Evolutionary conservation across 1,140 invertebrate genomes (phyloP), one percentile per base, ranked within the genome.

Genomic region (Spodoptera litura): DNA sequence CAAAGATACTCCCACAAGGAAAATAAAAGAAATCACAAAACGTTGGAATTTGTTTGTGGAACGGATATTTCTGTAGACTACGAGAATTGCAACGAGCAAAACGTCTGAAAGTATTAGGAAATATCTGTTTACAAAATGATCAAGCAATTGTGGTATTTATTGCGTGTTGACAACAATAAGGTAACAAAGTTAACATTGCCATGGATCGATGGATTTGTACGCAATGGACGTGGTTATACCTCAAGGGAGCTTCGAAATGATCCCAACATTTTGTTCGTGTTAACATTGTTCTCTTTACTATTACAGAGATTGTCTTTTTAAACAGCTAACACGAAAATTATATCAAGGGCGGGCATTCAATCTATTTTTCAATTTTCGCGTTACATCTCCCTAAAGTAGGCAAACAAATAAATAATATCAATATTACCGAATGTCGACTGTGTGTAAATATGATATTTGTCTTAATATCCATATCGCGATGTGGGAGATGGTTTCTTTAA

Each of bases 361-460:
- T 80, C 79, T 80, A 80, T 80, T 80, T 80, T 80, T 80, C 79
- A 77, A 80, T 80, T 77, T 80, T 75, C 62, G 44, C 62, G 61
- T 74, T 12, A 68, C 71, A 75, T 64, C 72, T 58, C 71, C 20
- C 53, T 35, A 64, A 79, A 79, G 72, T 74, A 59, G 1, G 68
- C n/a, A 38, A 71, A 71, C 52, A 71, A 52, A 71, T 59, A 71
- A 20, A 64, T 49, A 56, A 71, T 56, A 71, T 71, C 64, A 27
- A 71, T 56, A 71, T 56, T 71, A 31, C 13, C 25, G 68, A 35
- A 38, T 13, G 49, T 55, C 27, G 51, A 11, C 31, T 31, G 13
- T 56, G 68, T 55, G 52, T 71, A 55, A 56, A 71, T 49, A 49
- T 71, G 13, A 55, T 71, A 55, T 71, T 71, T 56, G 52, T 15